Percentiles rank a stretch among this genome's conserved stretches.
These are phyloP conservation scores for Tautogolabrus adspersus DNA, from an alignment of 2,113 vertebrate species.

Conservation along the genomic window DNA sequence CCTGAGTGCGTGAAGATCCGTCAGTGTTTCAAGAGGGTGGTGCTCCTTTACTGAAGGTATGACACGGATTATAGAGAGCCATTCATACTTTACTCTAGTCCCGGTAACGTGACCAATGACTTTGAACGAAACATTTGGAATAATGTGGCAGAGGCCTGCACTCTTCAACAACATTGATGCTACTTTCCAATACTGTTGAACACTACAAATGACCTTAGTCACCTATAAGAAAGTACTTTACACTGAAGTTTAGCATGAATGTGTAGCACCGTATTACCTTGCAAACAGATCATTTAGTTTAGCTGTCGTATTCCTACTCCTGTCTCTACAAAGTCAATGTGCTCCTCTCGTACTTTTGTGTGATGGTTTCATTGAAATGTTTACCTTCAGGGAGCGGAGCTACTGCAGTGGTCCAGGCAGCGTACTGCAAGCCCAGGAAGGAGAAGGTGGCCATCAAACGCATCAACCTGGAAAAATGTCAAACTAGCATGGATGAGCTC, in stretches of 20 bases:
- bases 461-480: conserved; percentile 97
- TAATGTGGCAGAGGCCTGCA: not conserved
- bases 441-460: conserved; percentile 97
- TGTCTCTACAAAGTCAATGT: not conserved
- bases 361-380: not conserved
- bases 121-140: not conserved
- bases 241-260: not conserved
- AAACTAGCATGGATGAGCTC: conserved; percentile 97
- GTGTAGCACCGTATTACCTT: not conserved
- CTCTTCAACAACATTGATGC: not conserved
- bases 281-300: not conserved
- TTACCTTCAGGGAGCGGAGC: conserved; percentile 74
- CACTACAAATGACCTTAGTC: not conserved
- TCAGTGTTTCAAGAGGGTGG: conserved; percentile 55
- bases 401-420: conserved; percentile 95
- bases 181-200: not conserved
- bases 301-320: not conserved
- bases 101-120: conserved; percentile 20
- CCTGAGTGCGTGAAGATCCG: conserved; percentile 13
- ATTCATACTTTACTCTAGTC: conserved; percentile 11
- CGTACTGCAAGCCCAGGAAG: conserved; percentile 91
- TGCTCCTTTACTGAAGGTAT: conserved; percentile 47
- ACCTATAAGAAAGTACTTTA: not conserved
- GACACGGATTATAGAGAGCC: conserved; percentile 38
- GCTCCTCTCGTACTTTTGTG: not conserved